Conservation (phyloP, 1,140 invertebrate genomes). For the Pseudomyrmex flavicornis region DNA sequence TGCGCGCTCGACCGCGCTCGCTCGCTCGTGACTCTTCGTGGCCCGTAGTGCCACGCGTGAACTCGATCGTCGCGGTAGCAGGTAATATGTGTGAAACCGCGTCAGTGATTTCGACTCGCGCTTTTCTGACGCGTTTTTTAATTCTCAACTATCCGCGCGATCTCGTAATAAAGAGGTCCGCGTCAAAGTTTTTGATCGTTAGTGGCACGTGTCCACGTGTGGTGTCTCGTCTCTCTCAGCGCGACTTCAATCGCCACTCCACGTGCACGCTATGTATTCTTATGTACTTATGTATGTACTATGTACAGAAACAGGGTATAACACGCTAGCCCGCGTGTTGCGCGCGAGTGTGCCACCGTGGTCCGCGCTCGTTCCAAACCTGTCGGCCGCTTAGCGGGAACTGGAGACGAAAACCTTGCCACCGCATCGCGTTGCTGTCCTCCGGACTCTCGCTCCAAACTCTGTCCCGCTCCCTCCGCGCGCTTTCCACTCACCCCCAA, state of each 20-base stretch:
- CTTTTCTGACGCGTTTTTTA: constrained; percentile 15
- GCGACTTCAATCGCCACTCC: constrained; percentile 47
- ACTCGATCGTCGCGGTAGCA: constrained; percentile 65
- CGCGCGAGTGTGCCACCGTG: constrained; percentile 62
- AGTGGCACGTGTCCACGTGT: constrained; percentile 69
- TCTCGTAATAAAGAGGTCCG: constrained; percentile 45
- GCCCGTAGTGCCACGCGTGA: constrained; percentile 73
- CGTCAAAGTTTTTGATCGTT: constrained; percentile 42
- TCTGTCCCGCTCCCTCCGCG: constrained; percentile 62
- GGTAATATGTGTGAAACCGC: constrained; percentile 56
- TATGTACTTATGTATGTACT: background rate
- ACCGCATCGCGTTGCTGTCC: constrained; percentile 74
- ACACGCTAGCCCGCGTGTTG: constrained; percentile 67
- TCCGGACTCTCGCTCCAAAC: constrained; percentile 73
- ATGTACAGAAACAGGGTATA: constrained; percentile 43
- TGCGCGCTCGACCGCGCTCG: constrained; percentile 68
- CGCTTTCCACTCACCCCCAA: constrained; percentile 45
- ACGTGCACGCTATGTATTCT: constrained; percentile 62
- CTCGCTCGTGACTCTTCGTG: constrained; percentile 59
- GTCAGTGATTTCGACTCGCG: constrained; percentile 24
- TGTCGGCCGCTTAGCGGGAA: constrained; percentile 84
- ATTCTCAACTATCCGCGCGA: constrained; percentile 20
- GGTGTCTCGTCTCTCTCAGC: constrained; percentile 35
- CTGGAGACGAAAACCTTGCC: constrained; percentile 80
- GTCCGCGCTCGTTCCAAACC: constrained; percentile 78